phyloP scores from a whole-genome alignment of 2,113 vertebrate species.

The Pantherophis guttatus region DNA sequence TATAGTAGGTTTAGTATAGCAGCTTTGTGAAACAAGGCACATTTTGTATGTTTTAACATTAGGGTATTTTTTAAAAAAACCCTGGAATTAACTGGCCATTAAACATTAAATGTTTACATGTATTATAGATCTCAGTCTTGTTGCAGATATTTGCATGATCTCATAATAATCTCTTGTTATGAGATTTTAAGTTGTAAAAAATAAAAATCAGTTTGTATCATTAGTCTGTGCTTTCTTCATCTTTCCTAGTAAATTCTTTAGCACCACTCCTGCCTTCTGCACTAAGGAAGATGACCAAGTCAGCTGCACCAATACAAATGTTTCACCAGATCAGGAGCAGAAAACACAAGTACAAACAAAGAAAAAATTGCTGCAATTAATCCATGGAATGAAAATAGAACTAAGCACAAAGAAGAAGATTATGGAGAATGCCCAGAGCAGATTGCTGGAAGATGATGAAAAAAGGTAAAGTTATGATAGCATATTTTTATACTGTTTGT shows the following conservation, averaged over 20 bases:
- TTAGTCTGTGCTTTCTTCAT: background rate
- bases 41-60: background rate
- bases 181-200: background rate
- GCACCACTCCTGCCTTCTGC: background rate
- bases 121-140: background rate
- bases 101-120: background rate
- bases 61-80: background rate
- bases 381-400: slow-evolving; percentile 86
- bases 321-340: slow-evolving; percentile 26
- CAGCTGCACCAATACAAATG: background rate
- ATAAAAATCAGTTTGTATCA: background rate
- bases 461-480: slow-evolving; percentile 69
- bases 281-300: background rate
- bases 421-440: slow-evolving; percentile 54
- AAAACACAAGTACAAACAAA: slow-evolving; percentile 57
- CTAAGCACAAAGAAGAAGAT: slow-evolving; percentile 72
- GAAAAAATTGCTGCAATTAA: slow-evolving; percentile 74
- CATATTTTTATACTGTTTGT: background rate
- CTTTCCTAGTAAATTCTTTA: slow-evolving; percentile 11
- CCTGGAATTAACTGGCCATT: background rate
- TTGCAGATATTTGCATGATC: background rate
- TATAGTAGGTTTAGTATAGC: no score
- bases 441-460: slow-evolving; percentile 55
- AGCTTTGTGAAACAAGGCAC: background rate
- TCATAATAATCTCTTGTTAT: background rate